Conservation (phyloP, 37 sponge, comb jelly and placozoan species). For the Mnemiopsis leidyi region DNA sequence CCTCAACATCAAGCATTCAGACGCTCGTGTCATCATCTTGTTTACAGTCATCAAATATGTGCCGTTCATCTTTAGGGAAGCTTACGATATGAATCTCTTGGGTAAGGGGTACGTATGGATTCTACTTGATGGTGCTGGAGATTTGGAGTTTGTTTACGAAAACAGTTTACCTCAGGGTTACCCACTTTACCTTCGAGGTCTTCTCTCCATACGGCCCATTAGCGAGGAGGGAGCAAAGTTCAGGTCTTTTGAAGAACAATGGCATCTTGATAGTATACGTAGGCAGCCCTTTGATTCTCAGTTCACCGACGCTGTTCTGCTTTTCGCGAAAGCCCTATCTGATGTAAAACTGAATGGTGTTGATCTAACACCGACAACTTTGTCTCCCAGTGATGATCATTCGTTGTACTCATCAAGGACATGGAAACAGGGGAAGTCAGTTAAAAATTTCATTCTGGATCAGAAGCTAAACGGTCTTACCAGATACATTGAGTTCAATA, state of each 20-base stretch:
- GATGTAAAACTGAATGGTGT: background rate
- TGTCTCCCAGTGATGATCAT: background rate
- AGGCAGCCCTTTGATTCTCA: conserved; percentile 16
- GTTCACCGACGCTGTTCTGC: background rate
- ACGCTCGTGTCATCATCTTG: conserved; percentile 25
- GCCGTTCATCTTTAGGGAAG: conserved; percentile 31
- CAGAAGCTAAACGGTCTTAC: background rate
- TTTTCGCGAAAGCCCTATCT: background rate
- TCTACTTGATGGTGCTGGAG: background rate
- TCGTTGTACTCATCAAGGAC: background rate
- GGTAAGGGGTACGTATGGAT: conserved; percentile 1
- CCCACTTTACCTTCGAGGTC: conserved; percentile 27
- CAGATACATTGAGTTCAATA: background rate
- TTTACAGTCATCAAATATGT: conserved; percentile 14
- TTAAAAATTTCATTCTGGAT: background rate
- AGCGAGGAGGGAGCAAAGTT: conserved; percentile 36
- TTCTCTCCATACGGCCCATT: background rate
- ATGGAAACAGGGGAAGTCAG: background rate
- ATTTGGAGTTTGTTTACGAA: background rate
- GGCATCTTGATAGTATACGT: background rate
- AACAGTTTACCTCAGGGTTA: background rate
- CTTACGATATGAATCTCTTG: background rate
- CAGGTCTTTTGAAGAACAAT: background rate
- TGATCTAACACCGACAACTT: background rate
- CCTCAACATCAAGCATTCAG: background rate